Conservation (phyloP, 2,888 invertebrate genomes). For the Entomobrya proxima region DNA sequence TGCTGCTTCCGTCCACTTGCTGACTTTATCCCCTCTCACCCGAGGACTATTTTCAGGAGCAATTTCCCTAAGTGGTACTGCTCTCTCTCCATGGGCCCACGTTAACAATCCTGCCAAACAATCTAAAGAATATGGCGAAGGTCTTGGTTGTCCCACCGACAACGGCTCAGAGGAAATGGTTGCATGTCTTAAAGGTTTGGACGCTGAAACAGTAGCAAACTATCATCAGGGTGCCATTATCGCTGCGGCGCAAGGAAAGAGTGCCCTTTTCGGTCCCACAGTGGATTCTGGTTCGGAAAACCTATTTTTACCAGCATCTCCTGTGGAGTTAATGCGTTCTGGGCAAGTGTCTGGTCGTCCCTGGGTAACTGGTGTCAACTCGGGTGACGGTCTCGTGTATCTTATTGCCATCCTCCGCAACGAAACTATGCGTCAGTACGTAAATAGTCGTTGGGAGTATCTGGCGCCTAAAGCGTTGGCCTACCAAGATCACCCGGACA, state of each 20-base stretch:
- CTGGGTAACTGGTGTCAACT: slow-evolving; percentile 38
- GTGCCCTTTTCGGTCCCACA: slow-evolving; percentile 16
- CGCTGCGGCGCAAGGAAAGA: slow-evolving; percentile 9
- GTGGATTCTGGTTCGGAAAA: background rate
- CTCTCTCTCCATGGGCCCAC: slow-evolving; percentile 69
- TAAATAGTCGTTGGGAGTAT: slow-evolving; percentile 36
- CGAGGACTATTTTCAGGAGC: slow-evolving; percentile 71
- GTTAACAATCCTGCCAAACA: slow-evolving; percentile 62
- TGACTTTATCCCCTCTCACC: slow-evolving; percentile 34
- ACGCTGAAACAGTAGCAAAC: slow-evolving; percentile 11
- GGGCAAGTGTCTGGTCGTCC: slow-evolving; percentile 3
- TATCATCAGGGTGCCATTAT: slow-evolving; percentile 50
- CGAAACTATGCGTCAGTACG: slow-evolving; percentile 36
- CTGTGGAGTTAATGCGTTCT: background rate
- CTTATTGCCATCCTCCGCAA: slow-evolving; percentile 36
- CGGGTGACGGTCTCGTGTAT: slow-evolving; percentile 27
- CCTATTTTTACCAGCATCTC: background rate
- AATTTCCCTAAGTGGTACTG: slow-evolving; percentile 67
- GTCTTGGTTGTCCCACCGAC: slow-evolving; percentile 66
- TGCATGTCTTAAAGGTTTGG: slow-evolving; percentile 19
- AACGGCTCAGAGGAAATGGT: slow-evolving; percentile 57
- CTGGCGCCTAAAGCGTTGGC: slow-evolving; percentile 44
- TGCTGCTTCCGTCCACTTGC: slow-evolving; percentile 56
- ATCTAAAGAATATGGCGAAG: slow-evolving; percentile 66
- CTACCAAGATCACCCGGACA: slow-evolving; percentile 23